Evolutionary conservation across 2,888 invertebrate species (phyloP).

Genomic region (Calameuta idolon): DNA sequence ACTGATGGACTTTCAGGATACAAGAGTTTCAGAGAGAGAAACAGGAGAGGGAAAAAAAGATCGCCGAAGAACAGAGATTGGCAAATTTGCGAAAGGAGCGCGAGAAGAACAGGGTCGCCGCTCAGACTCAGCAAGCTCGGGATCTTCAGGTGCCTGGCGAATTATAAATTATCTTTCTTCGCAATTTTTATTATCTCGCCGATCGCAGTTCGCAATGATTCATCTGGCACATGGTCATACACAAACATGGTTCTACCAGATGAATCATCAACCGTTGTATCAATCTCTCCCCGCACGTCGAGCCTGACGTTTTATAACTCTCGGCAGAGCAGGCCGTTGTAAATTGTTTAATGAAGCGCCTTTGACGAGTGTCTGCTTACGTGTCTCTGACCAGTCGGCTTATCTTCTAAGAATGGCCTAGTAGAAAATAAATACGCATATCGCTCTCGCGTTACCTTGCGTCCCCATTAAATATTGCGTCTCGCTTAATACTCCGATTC

Average conservation of each 20-base stretch:
- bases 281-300: neutral
- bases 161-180: neutral
- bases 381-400: no score
- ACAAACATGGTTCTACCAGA: neutral
- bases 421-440: neutral
- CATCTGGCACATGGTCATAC: neutral
- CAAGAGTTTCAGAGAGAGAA: constrained; percentile 75
- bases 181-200: neutral
- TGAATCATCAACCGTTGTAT: neutral
- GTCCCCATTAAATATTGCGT: neutral
- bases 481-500: neutral
- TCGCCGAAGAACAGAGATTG: constrained; percentile 70
- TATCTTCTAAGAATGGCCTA: no score
- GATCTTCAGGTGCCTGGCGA: constrained; percentile 45
- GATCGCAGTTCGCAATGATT: neutral
- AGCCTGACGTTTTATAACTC: neutral
- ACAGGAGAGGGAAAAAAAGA: constrained; percentile 72
- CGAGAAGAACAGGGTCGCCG: constrained; percentile 63
- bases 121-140: constrained; percentile 43
- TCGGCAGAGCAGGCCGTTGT: neutral
- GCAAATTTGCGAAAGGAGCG: constrained; percentile 74
- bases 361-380: no score
- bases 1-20: constrained; percentile 59
- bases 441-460: neutral
- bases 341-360: neutral